A percentile compares a stretch with the other conserved stretches of the same genome.
These are phyloP conservation scores for Hipparchia sbordonii DNA, from an alignment of 2,888 invertebrate species.

Conservation along the genomic window DNA sequence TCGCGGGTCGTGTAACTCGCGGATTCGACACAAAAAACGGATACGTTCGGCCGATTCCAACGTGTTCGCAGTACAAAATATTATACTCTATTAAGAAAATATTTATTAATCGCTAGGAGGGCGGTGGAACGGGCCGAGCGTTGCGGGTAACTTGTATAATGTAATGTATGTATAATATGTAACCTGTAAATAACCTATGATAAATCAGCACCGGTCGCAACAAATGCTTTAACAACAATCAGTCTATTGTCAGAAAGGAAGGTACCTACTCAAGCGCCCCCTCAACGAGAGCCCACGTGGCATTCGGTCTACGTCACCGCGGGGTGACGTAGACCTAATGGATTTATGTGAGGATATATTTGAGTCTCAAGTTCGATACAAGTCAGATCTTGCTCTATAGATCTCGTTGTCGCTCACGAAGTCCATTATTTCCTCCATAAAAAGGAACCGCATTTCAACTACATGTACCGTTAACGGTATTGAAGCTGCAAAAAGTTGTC, in stretches of 20 bases:
- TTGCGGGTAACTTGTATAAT: conserved; percentile 72
- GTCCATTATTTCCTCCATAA: conserved; percentile 7
- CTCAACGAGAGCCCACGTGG: conserved; percentile 59
- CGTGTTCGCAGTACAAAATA: conserved; percentile 68
- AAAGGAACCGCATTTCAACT: conserved; percentile 14
- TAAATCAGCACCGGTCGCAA: conserved; percentile 82
- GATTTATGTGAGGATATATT: too few species aligned
- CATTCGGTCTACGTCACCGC: conserved; percentile 30
- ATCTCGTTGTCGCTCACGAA: too few species aligned
- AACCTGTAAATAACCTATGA: conserved; percentile 82
- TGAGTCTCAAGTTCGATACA: too few species aligned
- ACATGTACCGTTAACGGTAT: conserved; percentile 6
- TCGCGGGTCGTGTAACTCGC: conserved; percentile 55
- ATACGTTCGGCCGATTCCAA: conserved; percentile 56
- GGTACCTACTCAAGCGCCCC: conserved; percentile 60
- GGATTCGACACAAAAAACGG: conserved; percentile 70
- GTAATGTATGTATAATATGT: conserved; percentile 69
- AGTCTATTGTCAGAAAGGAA: conserved; percentile 83
- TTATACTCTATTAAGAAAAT: conserved; percentile 76
- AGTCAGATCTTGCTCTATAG: too few species aligned
- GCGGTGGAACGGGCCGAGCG: conserved; percentile 60
- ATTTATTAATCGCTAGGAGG: conserved; percentile 54
- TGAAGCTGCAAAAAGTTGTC: conserved; percentile 23
- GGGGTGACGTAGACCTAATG: background rate
- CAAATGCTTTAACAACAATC: conserved; percentile 81